Conservation (phyloP, 2,797 vertebrate genomes). For the Gymnothorax reevesii region DNA sequence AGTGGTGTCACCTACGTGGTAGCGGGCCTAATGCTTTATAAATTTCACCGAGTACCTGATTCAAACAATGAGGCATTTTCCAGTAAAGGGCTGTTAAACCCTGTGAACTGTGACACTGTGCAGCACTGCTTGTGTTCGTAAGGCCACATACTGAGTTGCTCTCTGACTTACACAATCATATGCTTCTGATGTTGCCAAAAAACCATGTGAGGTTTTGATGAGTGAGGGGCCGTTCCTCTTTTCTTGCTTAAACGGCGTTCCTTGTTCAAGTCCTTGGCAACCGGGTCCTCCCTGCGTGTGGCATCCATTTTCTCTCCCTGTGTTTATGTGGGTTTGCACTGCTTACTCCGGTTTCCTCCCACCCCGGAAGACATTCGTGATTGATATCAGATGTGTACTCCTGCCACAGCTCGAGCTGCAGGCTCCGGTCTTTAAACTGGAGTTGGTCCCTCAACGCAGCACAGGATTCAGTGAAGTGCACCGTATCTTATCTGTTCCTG, state of each 20-base stretch:
- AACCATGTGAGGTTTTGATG: background rate
- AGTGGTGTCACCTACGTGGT: background rate
- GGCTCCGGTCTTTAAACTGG: too few relatives aligned
- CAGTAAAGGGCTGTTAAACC: background rate
- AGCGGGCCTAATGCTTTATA: constrained; percentile 1
- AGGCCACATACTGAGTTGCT: background rate
- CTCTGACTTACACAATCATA: background rate
- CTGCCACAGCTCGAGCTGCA: too few relatives aligned
- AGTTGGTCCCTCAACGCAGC: too few relatives aligned
- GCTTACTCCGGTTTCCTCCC: too few relatives aligned
- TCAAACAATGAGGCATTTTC: constrained; percentile 7
- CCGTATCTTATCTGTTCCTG: background rate
- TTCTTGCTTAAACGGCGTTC: too few relatives aligned
- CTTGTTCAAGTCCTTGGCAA: background rate
- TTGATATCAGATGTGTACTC: too few relatives aligned
- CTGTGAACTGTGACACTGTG: background rate
- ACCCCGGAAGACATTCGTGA: too few relatives aligned
- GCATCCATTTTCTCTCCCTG: background rate
- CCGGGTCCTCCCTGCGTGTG: background rate
- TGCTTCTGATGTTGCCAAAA: background rate
- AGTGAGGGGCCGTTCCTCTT: background rate
- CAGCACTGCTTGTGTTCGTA: background rate
- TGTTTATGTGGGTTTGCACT: too few relatives aligned
- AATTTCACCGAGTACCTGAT: constrained; percentile 34
- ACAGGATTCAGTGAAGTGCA: too few relatives aligned